These are phyloP conservation scores for Elanus axillaris DNA, from an alignment of 2,113 vertebrate species.

Conservation along the genomic window DNA sequence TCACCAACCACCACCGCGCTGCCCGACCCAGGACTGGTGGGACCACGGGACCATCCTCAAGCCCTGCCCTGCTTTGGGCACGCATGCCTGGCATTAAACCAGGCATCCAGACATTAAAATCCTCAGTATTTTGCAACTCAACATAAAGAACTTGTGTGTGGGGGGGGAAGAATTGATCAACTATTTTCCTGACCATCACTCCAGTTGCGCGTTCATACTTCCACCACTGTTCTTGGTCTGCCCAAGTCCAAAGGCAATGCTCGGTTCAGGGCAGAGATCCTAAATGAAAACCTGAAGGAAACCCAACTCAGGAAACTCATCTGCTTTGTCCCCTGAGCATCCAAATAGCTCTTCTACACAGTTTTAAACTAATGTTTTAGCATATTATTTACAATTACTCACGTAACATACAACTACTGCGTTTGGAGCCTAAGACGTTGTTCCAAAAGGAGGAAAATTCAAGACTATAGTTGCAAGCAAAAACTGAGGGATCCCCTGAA, in stretches of 20 bases:
- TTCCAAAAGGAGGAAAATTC: not conserved
- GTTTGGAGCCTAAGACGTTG: rapidly evolving
- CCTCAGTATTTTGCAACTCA: not conserved
- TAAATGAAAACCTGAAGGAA: not conserved
- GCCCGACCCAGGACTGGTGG: not conserved
- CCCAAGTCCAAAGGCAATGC: not conserved
- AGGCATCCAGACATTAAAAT: not conserved
- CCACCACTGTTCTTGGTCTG: not conserved
- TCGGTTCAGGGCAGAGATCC: not conserved
- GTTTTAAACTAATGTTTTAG: rapidly evolving
- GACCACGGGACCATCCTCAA: not conserved
- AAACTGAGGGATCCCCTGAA: not conserved
- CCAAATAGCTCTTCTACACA: rapidly evolving
- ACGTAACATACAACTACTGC: rapidly evolving
- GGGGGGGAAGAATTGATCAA: not conserved
- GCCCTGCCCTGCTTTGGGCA: not conserved
- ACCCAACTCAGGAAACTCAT: not conserved
- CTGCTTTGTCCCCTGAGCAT: not conserved
- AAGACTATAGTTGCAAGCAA: rapidly evolving
- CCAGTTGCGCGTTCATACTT: not conserved
- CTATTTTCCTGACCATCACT: not conserved
- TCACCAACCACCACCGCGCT: not conserved
- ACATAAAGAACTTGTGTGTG: not conserved
- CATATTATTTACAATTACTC: no score
- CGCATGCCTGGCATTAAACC: not conserved